phyloP scores from a whole-genome alignment of 2,888 invertebrate species.

The Lasioglossum vierecki region DNA sequence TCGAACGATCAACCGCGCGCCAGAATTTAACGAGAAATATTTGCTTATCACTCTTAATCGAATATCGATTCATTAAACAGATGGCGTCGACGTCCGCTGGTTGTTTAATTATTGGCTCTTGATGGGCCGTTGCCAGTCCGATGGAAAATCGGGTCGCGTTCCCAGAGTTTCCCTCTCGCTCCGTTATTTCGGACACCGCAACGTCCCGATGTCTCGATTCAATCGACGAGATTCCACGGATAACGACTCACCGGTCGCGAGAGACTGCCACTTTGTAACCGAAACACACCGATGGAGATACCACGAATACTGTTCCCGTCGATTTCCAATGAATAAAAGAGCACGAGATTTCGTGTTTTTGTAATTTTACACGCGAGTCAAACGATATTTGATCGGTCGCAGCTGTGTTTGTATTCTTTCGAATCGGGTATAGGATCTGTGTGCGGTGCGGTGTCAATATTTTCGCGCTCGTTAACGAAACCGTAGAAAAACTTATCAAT shows the following conservation, averaged over 20 bases:
- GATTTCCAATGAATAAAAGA: background rate
- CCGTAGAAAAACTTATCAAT: background rate
- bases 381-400: background rate
- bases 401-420: background rate
- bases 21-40: slow-evolving; percentile 32
- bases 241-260: background rate
- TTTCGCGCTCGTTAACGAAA: background rate
- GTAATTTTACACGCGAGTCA: background rate
- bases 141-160: slow-evolving; percentile 16
- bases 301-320: background rate
- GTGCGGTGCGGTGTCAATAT: background rate
- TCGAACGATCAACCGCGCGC: slow-evolving; percentile 29
- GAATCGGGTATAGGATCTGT: background rate
- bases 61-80: slow-evolving; percentile 55
- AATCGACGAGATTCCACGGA: background rate
- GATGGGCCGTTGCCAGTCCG: slow-evolving; percentile 3
- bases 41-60: slow-evolving; percentile 49
- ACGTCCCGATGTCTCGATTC: background rate
- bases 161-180: background rate
- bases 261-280: background rate
- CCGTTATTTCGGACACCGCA: background rate
- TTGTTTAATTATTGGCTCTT: slow-evolving; percentile 44
- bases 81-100: slow-evolving; percentile 31
- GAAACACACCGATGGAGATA: background rate
- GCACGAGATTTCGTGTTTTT: background rate